Evolutionary conservation across 1,140 invertebrate species (phyloP).

Genomic region (Lepeophtheirus salmonis): DNA sequence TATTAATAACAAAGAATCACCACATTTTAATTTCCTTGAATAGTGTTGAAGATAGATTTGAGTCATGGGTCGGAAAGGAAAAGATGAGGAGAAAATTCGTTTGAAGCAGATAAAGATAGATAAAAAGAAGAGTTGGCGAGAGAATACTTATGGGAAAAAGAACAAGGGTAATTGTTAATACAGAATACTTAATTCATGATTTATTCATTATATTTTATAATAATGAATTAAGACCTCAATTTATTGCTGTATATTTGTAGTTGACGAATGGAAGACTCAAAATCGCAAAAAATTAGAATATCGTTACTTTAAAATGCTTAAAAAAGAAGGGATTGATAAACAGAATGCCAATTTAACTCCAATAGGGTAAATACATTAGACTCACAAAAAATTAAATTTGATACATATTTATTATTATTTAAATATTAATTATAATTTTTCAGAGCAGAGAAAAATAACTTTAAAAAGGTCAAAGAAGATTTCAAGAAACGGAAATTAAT

Average conservation of each 20-base stretch:
- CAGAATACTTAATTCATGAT: neutral
- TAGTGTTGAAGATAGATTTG: too few species aligned
- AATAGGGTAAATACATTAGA: neutral
- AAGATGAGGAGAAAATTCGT: too few species aligned
- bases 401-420: neutral
- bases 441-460: neutral
- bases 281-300: neutral
- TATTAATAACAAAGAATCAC: too few species aligned
- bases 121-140: neutral
- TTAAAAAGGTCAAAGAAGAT: constrained; percentile 8
- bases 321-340: neutral
- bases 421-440: neutral
- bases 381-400: neutral
- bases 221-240: too few species aligned
- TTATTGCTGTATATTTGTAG: too few species aligned
- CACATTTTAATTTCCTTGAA: too few species aligned
- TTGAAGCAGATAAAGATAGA: too few species aligned
- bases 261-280: neutral
- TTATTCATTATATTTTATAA: neutral
- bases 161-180: neutral
- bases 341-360: neutral
- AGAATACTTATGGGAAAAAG: neutral
- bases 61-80: too few species aligned
- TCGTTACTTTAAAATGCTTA: neutral
- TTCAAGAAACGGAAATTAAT: constrained; percentile 33